These are phyloP conservation scores for Macrobrachium rosenbergii DNA, from an alignment of 1,140 invertebrate genomes.

Conservation along the genomic window DNA sequence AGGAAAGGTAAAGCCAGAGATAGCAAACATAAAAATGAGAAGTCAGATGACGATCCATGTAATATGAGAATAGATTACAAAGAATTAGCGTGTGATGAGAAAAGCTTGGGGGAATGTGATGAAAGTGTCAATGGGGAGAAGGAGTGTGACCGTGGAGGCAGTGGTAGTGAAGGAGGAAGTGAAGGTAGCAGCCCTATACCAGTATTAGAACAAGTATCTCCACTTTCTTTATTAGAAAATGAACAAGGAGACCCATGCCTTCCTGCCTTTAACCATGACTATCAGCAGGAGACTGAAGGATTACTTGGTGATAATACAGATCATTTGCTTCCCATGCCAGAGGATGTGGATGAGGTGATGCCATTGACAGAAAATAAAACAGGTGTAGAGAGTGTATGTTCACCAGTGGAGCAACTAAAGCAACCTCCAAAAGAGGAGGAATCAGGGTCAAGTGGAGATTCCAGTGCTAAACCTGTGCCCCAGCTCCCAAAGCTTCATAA, in stretches of 20 bases:
- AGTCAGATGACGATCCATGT: conserved; percentile 2
- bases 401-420: conserved; percentile 24
- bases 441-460: conserved; percentile 59
- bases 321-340: too few species aligned
- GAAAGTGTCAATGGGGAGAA: conserved; percentile 14
- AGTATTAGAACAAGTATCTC: conserved; percentile 30
- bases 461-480: conserved; percentile 51
- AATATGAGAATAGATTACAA: conserved; percentile 25
- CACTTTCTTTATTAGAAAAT: conserved; percentile 23
- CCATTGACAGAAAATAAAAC: background rate
- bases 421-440: conserved; percentile 58
- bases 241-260: conserved; percentile 9
- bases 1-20: background rate
- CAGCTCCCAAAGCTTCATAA: conserved; percentile 58
- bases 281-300: too few species aligned
- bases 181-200: conserved; percentile 45
- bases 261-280: background rate
- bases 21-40: background rate
- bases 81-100: conserved; percentile 27
- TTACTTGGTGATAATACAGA: too few species aligned
- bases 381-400: background rate
- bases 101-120: conserved; percentile 26
- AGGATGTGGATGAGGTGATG: background rate
- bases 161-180: conserved; percentile 31
- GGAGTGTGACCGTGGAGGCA: conserved; percentile 33